Conservation (phyloP, 2,888 invertebrate species). For the Dasysyrphus tricinctus region DNA sequence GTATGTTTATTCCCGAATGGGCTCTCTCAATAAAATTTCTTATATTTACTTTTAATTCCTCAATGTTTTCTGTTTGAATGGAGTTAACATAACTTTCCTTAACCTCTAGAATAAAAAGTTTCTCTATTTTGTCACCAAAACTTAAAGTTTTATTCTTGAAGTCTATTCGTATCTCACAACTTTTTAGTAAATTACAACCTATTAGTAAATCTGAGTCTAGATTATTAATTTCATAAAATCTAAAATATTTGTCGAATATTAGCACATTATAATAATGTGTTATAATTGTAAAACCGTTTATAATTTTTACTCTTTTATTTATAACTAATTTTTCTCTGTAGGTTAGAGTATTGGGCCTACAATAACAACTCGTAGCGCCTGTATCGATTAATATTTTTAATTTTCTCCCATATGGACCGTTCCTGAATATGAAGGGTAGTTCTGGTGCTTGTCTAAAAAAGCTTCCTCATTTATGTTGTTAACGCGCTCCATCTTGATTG, state of each 20-base stretch:
- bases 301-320: background rate
- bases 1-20: background rate
- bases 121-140: background rate
- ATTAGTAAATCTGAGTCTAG: constrained; percentile 6
- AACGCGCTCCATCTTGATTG: background rate
- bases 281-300: background rate
- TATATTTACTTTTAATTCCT: background rate
- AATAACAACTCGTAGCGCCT: background rate
- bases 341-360: background rate
- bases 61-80: background rate
- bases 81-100: background rate
- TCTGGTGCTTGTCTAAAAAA: background rate
- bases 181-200: constrained; percentile 4
- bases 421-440: constrained; percentile 5
- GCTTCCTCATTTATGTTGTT: background rate
- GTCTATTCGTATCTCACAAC: background rate
- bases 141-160: background rate
- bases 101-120: background rate
- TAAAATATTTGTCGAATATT: background rate
- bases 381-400: background rate
- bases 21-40: background rate
- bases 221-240: constrained; percentile 24
- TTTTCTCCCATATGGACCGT: background rate
- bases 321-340: background rate
- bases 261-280: background rate